Percentiles rank a stretch among this genome's conserved stretches.
Conservation (phyloP, 2,888 invertebrate genomes). For the Aspidiotus rigidus region DNA sequence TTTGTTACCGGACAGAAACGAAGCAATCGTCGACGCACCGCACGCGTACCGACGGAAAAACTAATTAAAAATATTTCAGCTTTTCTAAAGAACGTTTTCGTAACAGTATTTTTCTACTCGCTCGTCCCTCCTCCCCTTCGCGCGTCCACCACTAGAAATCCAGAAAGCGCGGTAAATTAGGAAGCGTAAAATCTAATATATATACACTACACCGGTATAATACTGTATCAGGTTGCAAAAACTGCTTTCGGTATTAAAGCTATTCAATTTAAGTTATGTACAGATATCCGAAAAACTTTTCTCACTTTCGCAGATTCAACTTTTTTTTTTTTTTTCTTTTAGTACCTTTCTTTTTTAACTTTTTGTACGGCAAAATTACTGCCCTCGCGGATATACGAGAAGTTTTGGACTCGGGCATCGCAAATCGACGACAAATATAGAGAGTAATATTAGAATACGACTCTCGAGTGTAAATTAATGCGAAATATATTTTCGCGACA, state of each 20-base stretch:
- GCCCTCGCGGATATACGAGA: too few species aligned
- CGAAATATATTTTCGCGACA: too few species aligned
- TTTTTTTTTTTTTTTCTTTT: neutral
- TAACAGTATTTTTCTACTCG: conserved; percentile 10
- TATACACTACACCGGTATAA: neutral
- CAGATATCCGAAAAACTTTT: conserved; percentile 26
- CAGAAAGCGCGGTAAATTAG: conserved; percentile 22
- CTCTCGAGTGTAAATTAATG: too few species aligned
- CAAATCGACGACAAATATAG: too few species aligned
- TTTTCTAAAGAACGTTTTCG: conserved; percentile 20
- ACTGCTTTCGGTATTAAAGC: conserved; percentile 22
- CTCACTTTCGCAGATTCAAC: conserved; percentile 28
- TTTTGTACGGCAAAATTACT: too few species aligned
- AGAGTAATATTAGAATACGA: too few species aligned
- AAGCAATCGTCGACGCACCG: neutral
- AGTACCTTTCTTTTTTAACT: too few species aligned
- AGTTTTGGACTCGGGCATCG: too few species aligned
- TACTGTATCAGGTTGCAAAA: conserved; percentile 19
- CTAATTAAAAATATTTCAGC: conserved; percentile 32
- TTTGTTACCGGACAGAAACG: neutral
- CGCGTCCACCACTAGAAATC: neutral
- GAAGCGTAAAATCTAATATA: conserved; percentile 4
- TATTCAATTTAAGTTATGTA: conserved; percentile 30
- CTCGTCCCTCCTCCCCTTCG: neutral
- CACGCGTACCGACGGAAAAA: conserved; percentile 13